Conservation (phyloP, 2,888 invertebrate genomes). For the Oligia strigilis region DNA sequence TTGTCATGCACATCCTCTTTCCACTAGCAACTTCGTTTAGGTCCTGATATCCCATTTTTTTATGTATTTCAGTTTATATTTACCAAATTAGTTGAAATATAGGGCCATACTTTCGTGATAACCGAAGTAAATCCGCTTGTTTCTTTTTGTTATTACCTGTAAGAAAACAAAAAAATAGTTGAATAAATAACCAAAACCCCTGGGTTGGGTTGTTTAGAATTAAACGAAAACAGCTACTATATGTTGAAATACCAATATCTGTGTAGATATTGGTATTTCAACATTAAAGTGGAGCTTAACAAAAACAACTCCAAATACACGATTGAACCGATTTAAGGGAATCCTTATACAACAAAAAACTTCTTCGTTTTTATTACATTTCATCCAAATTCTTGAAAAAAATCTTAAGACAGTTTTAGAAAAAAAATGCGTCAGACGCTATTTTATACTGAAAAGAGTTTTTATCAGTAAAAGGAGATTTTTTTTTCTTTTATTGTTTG, state of each 20-base stretch:
- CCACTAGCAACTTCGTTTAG: background rate
- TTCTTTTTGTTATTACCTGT: conserved; percentile 38
- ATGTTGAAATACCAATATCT: too few relatives aligned
- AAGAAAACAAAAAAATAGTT: conserved; percentile 30
- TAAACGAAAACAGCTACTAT: background rate
- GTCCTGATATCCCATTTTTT: background rate
- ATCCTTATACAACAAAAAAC: background rate
- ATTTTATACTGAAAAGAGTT: background rate
- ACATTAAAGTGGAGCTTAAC: background rate
- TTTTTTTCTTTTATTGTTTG: background rate
- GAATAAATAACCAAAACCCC: background rate
- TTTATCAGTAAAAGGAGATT: background rate
- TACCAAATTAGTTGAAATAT: background rate
- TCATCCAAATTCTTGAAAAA: background rate
- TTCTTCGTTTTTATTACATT: background rate
- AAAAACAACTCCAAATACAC: background rate
- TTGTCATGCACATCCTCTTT: too few relatives aligned
- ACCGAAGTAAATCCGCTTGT: background rate
- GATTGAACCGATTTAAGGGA: background rate
- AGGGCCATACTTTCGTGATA: background rate
- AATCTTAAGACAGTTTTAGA: background rate
- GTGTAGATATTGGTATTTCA: too few relatives aligned
- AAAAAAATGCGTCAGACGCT: too few relatives aligned
- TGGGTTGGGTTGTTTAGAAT: background rate
- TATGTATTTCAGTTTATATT: background rate